Evolutionary conservation across 2,888 invertebrate species (phyloP).

Genomic region (Cataglyphis cursor): DNA sequence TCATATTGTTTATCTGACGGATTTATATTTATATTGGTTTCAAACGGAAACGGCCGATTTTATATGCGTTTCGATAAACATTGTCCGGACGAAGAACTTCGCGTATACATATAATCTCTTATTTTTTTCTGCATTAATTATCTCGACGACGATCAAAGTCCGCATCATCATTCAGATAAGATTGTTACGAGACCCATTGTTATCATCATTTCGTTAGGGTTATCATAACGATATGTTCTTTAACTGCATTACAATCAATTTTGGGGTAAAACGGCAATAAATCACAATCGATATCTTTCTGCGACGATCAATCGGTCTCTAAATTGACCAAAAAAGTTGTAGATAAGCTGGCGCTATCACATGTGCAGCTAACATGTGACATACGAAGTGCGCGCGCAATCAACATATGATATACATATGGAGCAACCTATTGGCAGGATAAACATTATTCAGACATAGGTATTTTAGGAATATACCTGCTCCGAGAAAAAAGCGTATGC

Average conservation of each 20-base stretch:
- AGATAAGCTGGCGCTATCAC: neutral
- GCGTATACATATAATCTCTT: neutral
- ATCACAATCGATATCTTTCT: neutral
- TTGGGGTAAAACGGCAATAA: neutral
- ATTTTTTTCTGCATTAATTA: conserved; percentile 10
- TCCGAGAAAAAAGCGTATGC: conserved; percentile 9
- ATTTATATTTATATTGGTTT: conserved; percentile 17
- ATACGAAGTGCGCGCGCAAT: too few relatives aligned
- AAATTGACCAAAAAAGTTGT: neutral
- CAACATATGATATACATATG: conserved; percentile 1
- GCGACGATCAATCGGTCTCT: neutral
- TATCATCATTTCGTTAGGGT: conserved; percentile 20
- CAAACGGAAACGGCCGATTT: neutral
- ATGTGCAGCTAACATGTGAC: too few relatives aligned
- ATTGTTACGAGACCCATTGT: neutral
- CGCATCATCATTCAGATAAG: neutral
- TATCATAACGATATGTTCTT: conserved; percentile 3
- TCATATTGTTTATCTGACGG: conserved; percentile 15
- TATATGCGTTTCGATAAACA: neutral
- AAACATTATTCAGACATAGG: neutral
- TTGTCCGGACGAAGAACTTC: neutral
- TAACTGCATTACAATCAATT: neutral
- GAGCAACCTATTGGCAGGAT: neutral
- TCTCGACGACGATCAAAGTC: conserved; percentile 17
- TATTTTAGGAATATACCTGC: neutral